Percentiles rank a stretch among this genome's conserved stretches.
Evolutionary conservation across 1,140 invertebrate species (phyloP).

Genomic region (Sitodiplosis mosellana): DNA sequence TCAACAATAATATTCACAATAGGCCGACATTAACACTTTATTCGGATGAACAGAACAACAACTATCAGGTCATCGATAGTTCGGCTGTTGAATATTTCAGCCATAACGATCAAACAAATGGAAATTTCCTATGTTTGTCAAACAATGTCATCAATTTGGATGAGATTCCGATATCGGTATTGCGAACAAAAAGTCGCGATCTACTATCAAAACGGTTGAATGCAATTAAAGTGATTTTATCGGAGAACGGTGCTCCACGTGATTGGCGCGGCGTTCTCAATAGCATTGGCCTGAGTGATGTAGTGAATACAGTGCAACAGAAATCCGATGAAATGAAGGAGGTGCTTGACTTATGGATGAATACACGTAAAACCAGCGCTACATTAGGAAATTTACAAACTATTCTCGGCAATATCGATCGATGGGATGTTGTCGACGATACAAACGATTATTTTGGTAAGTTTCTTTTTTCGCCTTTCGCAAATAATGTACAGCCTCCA

Average conservation of each 20-base stretch:
- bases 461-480: slow-evolving; percentile 11
- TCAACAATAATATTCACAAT: too few relatives aligned
- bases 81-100: too few relatives aligned
- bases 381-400: slow-evolving; percentile 30
- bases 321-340: slow-evolving; percentile 31
- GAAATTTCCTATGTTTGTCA: too few relatives aligned
- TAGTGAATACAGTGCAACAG: slow-evolving; percentile 23
- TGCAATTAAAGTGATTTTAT: slow-evolving; percentile 35
- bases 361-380: slow-evolving; percentile 15
- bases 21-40: too few relatives aligned
- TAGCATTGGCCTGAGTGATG: slow-evolving; percentile 24
- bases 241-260: slow-evolving; percentile 33
- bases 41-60: too few relatives aligned
- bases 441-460: slow-evolving; percentile 32
- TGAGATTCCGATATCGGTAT: slow-evolving; percentile 17
- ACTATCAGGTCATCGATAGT: too few relatives aligned
- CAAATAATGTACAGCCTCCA: too few relatives aligned
- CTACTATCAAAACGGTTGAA: slow-evolving; percentile 35
- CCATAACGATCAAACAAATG: too few relatives aligned
- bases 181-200: slow-evolving; percentile 26
- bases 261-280: slow-evolving; percentile 49
- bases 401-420: slow-evolving; percentile 36
- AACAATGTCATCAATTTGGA: neutral
- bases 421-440: slow-evolving; percentile 47
- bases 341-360: slow-evolving; percentile 31